Evolutionary conservation across 2,888 invertebrate genomes (phyloP), one percentile per base, ranked within the genome.

Genomic region (Papilio demoleus): DNA sequence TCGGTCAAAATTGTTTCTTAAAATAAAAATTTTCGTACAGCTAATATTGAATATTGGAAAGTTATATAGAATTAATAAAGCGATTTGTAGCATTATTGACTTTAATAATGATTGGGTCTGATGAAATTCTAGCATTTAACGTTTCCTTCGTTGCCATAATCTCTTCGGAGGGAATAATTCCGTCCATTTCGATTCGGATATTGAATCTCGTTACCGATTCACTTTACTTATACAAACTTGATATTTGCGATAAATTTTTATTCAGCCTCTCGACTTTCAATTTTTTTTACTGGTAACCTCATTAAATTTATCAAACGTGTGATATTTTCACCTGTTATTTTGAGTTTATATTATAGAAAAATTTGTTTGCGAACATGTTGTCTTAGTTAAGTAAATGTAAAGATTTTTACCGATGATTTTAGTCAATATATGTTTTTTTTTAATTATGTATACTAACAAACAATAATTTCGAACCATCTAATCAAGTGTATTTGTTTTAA

Each of bases 231-330:
- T 53, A 79, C 71, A 72, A 68, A 81, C 79, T 84, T 84, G 82
- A 85, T 85, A 85, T 87, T 87, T 84, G 87, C 82, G 82, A 88
- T 88, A 85, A 86, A 81, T 85, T 88, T 88, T 87, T 87, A 87
- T 88, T 78, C 72, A 75, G 76, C 81, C 81, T 81, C 77, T 81
- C 74, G 74, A 77, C 78, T 78, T 75, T 81, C 73, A 75, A 72
- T 81, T 86, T 65, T 50, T 45, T 84, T 85, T 85, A 85, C 84
- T 80, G 75, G 79, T 75, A 27, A 73, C 65, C 74, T 79, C 78
- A 79, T 73, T 72, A 71, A 60, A 70, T 73, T 75, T 74, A 72
- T 61, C 59, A 63, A 70, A 72, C 12, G 38, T 38, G 59, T 14
- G 12, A 47, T 50, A 14, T 50, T 50, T 50, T 31, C 6, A 4